A percentile compares a stretch with the other conserved stretches of the same genome.
These are phyloP conservation scores for Amblyteles armatorius DNA, from an alignment of 2,888 invertebrate species.

Conservation along the genomic window DNA sequence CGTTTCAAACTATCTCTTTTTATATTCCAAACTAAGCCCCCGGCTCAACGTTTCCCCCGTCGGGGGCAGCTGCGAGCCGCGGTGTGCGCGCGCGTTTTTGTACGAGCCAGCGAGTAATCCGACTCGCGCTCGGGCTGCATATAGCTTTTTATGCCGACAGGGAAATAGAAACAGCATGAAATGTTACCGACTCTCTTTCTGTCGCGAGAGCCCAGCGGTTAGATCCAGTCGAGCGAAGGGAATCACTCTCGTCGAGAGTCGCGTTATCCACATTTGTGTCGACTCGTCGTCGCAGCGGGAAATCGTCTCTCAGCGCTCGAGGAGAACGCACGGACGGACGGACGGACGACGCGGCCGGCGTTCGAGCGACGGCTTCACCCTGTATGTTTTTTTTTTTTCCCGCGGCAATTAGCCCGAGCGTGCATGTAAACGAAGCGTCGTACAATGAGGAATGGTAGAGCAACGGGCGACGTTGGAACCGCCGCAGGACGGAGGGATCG, in stretches of 20 bases:
- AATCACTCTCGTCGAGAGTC: background rate
- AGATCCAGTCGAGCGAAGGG: conserved; percentile 32
- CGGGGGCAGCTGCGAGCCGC: conserved; percentile 45
- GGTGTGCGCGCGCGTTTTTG: background rate
- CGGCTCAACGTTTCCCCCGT: conserved; percentile 1
- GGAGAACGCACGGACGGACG: conserved; percentile 20
- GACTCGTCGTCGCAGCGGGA: conserved; percentile 3
- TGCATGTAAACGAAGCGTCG: background rate
- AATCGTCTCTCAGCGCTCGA: conserved; percentile 16
- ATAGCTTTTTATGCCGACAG: background rate
- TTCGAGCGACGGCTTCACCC: background rate
- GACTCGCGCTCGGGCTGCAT: conserved; percentile 20
- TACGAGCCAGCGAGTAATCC: conserved; percentile 39
- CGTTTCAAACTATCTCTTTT: conserved; percentile 26
- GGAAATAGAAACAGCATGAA: conserved; percentile 13
- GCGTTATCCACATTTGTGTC: conserved; percentile 12
- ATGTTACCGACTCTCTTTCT: background rate
- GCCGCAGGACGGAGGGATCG: conserved; percentile 30
- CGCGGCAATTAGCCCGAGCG: conserved; percentile 57
- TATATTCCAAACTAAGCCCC: background rate
- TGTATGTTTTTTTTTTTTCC: conserved; percentile 14
- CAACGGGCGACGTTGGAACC: conserved; percentile 35
- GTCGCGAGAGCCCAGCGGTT: conserved; percentile 6
- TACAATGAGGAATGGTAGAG: conserved; percentile 47
- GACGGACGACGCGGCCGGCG: conserved; percentile 18